A percentile compares a stretch with the other conserved stretches of the same genome.
These are phyloP conservation scores for Anomalospiza imberbis DNA, from an alignment of 2,797 vertebrate genomes.

Conservation along the genomic window DNA sequence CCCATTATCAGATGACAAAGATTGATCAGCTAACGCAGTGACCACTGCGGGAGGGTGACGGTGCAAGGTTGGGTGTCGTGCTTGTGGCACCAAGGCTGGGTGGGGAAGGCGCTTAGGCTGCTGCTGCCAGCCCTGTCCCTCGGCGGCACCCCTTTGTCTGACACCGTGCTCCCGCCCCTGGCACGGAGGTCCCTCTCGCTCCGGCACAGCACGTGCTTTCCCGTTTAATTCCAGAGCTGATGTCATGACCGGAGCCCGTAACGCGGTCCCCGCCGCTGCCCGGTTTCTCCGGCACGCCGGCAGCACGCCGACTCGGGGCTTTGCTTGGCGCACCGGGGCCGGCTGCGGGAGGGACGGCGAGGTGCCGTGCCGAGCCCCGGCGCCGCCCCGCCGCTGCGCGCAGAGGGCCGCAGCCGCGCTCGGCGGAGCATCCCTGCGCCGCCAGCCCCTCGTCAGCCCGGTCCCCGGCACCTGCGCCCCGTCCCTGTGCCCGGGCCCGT, in stretches of 20 bases:
- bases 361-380: neutral
- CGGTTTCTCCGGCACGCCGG: neutral
- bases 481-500: neutral
- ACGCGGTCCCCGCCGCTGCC: neutral
- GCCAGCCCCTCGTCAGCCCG: neutral
- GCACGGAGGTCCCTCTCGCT: neutral
- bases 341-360: neutral
- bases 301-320: neutral
- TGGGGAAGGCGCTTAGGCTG: neutral
- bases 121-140: neutral
- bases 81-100: neutral
- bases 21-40: neutral
- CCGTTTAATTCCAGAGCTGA: neutral
- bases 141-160: neutral
- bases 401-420: neutral
- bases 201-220: neutral
- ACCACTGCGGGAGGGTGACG: neutral
- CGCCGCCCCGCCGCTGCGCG: neutral
- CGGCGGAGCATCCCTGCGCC: neutral
- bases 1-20: neutral
- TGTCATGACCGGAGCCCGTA: neutral
- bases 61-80: neutral
- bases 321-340: neutral
- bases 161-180: neutral
- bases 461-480: neutral